Evolutionary conservation across 2,888 invertebrate species (phyloP), one percentile per base, ranked within the genome.

Genomic region (Lasioglossum oenotherae): DNA sequence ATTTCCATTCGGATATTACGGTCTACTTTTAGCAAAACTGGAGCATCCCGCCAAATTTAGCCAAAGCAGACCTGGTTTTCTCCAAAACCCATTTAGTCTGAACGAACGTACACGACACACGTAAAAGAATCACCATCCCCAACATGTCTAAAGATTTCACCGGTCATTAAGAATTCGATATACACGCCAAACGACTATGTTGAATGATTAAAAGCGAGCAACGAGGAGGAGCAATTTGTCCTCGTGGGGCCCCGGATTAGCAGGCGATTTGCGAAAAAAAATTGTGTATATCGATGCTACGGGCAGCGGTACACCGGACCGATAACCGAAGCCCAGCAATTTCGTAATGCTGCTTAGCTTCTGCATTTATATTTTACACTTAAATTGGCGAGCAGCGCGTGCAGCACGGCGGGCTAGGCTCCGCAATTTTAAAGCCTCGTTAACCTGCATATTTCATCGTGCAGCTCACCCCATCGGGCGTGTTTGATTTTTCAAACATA

Each of bases 391-490:
- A 41, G 53, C 44, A 19, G 74, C 46, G 31, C 74, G 31, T 41
- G 74, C 75, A 19, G 31, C 41, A 27, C 64, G 27, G 44, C 0
- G 19, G 49, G 12, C 5, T 16, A 27, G 60, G 27, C 31, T 67
- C 60, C 53, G 71, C 71, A 78, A 85, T 85, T 85, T 85, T 78
- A 85, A 35, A 64, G 67, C 4, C 72, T 72, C 67, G 78, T 84
- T 85, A 72, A 76, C 67, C 84, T 79, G 75, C 72, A 84, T 76
- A 76, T 85, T 85, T 76, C 79, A 85, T 79, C 53, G 31, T 38
- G 5, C 64, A 60, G 23, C 74, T 64, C 78, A 53, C 10, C 23
- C 27, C 44, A 73, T 69, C 53, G 53, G 64, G 69, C 69, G 71
- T 27, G 83, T 71, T 71, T 84, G 83, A 85, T 84, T 85, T 84